Evolutionary conservation across 2,113 vertebrate genomes (phyloP), one percentile per base, ranked within the genome.

Genomic region (Chaenocephalus aceratus): DNA sequence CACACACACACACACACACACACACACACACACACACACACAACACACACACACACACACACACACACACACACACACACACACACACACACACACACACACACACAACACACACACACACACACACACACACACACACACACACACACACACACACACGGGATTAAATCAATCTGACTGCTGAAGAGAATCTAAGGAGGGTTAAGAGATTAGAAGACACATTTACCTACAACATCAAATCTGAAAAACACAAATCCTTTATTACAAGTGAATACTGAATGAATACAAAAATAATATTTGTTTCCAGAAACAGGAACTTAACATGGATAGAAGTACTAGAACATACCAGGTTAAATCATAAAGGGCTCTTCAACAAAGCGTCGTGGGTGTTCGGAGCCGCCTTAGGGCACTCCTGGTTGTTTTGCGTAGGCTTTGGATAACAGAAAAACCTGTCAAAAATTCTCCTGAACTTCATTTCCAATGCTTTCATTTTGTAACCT

Each of bases 171-270:
- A 85, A 75, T 69, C 62, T 58, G 61, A 63, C 52, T 53, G 70
- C 75, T 65, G 48, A 58, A 44, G 69, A 21, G 49, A 62, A 18
- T 70, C 63, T 75, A 83, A 90, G 62, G 54, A 85, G 79, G 78
- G 72, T 92, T 86, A 93, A 86, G 62, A 82, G 87, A 89, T 90
- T 90, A 90, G 53, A 83, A 49, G 58, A 86, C 30, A 69, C 44
- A 52, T 36, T 77, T 53, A 72, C 6, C 46, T 26, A 49, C 53
- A 73, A 15, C 80, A 34, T 5, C 3, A 52, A 44, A 67, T 68
- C 10, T 61, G 72, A 41, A 73, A 71, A 86, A 83, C 16, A 83
- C 16, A 60, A 11, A 7, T 21, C 14, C 10, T 91, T 92, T 89
- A 91, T 89, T 89, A 70, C 7, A 70, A 61, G 15, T 7, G 7